Evolutionary conservation across 2,797 vertebrate species (phyloP), one percentile per base, ranked within the genome.

Genomic region (Lepilemur ruficaudatus): DNA sequence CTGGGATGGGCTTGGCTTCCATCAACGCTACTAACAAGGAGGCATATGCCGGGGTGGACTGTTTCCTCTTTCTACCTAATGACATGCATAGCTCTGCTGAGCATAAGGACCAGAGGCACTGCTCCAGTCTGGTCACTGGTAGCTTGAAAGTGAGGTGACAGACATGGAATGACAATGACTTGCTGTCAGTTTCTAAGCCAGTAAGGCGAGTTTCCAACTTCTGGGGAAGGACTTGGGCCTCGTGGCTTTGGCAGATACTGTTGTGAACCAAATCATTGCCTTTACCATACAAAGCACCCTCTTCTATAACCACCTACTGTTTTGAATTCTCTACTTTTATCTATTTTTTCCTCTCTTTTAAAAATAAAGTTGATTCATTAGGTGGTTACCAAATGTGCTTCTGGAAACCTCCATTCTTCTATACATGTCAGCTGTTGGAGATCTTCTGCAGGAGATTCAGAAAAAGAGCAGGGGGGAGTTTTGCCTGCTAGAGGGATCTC

Each of bases 131-230:
- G 72, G 78, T 72, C 78, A 82, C 41, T 85, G 17, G 4, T 67
- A 52, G 46, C 75, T 86, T 2, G 0, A 72, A 96, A 50, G 48
- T 18, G 10, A 89, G 76, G 18, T 85, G 69, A 50, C 72, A 96
- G 84, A 91, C 67, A 35, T 18, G 32, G 73, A 65, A 46, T 30
- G 32, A 65, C 10, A 65, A 63, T 4, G 14, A 63, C n/a, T 73
- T 22, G 18, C 63, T 82, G 20, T 92, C 76, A 48, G 20, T 82
- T 70, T 82, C 48, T 70, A 85, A 95, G 94, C 80, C 80, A 89
- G 32, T 23, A 89, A 92, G 46, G 25, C 84, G 61, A 13, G 48
- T 70, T 92, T 93, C 57, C 35, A 61, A 0, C 55, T 81, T 95
- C 85, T 46, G 32, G 17, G 17, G 76, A 72, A 88, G 43, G 84